Percentiles rank a stretch among this genome's conserved stretches.
phyloP scores from a whole-genome alignment of 1,140 invertebrate species.

The Calosoma granatense region DNA sequence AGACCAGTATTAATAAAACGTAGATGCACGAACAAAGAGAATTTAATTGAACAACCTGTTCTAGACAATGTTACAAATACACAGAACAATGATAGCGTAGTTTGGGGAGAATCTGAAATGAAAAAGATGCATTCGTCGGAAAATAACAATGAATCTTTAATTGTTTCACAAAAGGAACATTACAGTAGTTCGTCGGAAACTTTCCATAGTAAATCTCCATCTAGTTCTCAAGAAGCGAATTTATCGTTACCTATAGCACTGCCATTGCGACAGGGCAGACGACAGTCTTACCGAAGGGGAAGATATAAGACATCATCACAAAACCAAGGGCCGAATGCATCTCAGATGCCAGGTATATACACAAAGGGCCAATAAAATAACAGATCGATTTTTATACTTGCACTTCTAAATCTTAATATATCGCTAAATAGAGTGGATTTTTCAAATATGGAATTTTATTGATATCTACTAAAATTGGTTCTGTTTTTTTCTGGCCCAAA shows the following conservation, averaged over 20 bases:
- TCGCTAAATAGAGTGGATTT: too few relatives aligned
- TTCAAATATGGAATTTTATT: too few relatives aligned
- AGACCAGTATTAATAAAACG: background rate
- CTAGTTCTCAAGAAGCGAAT: background rate
- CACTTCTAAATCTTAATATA: too few relatives aligned
- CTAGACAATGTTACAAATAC: too few relatives aligned
- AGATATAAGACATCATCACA: background rate
- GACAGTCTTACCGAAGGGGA: background rate
- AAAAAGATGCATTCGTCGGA: background rate
- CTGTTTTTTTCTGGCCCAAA: background rate
- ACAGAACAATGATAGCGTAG: background rate
- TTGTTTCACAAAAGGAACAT: background rate
- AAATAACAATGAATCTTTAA: background rate
- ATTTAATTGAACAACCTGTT: background rate
- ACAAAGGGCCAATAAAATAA: background rate
- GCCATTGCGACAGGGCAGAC: background rate
- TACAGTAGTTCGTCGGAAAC: background rate
- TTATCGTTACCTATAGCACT: background rate
- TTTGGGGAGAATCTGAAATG: background rate
- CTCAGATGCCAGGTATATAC: background rate
- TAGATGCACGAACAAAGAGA: background rate
- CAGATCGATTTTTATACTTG: too few relatives aligned
- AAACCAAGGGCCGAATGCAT: background rate
- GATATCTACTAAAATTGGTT: too few relatives aligned
- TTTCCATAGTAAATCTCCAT: background rate